A percentile compares a stretch with the other conserved stretches of the same genome.
Conservation (phyloP, 2,888 invertebrate genomes). For the Polylopha cassiicola region DNA sequence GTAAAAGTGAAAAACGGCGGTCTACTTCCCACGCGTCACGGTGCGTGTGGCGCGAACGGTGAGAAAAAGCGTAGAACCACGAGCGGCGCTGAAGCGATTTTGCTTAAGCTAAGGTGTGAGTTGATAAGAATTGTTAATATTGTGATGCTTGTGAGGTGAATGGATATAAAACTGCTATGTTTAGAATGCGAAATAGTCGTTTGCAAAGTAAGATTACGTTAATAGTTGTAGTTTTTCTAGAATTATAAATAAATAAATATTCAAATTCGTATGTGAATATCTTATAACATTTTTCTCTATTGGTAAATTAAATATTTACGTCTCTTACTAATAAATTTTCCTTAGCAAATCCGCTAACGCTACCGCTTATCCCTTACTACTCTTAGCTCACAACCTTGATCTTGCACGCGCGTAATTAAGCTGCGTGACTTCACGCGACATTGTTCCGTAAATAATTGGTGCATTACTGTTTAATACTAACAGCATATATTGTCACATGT, state of each 20-base stretch:
- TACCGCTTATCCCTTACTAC: constrained; percentile 27
- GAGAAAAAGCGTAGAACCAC: constrained; percentile 20
- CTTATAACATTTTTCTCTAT: no score
- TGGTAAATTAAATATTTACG: no score
- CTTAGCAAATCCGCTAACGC: constrained; percentile 30
- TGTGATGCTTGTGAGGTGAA: no score
- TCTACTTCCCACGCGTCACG: constrained; percentile 59
- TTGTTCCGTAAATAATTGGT: constrained; percentile 23
- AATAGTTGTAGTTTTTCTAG: no score
- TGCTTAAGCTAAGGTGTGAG: no score
- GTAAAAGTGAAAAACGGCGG: constrained; percentile 64
- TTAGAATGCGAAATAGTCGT: no score
- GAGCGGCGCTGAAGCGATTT: no score
- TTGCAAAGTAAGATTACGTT: constrained; percentile 2
- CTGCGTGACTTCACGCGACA: constrained; percentile 24
- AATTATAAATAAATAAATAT: not conserved
- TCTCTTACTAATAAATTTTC: no score
- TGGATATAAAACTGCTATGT: no score
- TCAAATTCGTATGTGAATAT: not conserved
- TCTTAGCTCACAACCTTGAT: constrained; percentile 27
- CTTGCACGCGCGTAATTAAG: constrained; percentile 29
- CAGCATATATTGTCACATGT: no score
- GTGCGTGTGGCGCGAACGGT: constrained; percentile 23
- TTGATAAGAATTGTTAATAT: no score
- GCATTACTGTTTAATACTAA: no score